phyloP scores from a whole-genome alignment of 2,888 invertebrate genomes.

The Tipula confusa region DNA sequence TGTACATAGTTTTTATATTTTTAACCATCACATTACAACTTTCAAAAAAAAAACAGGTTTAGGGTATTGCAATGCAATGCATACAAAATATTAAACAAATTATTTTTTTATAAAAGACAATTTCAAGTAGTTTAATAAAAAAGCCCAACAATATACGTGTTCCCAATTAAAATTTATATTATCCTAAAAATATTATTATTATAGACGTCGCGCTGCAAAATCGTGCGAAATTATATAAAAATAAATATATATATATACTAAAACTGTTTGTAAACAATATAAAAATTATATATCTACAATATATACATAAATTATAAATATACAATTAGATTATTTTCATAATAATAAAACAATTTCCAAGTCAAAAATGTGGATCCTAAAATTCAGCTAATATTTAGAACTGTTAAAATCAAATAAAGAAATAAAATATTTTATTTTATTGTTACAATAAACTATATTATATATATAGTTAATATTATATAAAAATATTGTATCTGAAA shows the following conservation, averaged over 20 bases:
- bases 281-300: too few relatives aligned
- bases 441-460: background rate
- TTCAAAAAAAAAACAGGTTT: background rate
- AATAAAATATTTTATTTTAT: background rate
- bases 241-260: background rate
- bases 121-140: background rate
- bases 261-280: too few relatives aligned
- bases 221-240: background rate
- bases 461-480: background rate
- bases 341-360: background rate
- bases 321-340: background rate
- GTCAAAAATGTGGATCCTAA: background rate
- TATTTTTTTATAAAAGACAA: background rate
- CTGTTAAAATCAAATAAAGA: background rate
- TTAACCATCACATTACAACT: background rate
- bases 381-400: background rate
- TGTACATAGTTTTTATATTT: background rate
- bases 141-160: too few relatives aligned
- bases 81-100: too few relatives aligned
- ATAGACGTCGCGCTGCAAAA: background rate
- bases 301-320: too few relatives aligned
- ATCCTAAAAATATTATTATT: background rate
- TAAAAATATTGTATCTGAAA: background rate
- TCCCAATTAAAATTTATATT: background rate
- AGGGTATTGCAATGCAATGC: background rate